Percentiles rank a stretch among this genome's conserved stretches.
These are phyloP conservation scores for Macrobrachium rosenbergii DNA, from an alignment of 1,140 invertebrate species.

Conservation along the genomic window DNA sequence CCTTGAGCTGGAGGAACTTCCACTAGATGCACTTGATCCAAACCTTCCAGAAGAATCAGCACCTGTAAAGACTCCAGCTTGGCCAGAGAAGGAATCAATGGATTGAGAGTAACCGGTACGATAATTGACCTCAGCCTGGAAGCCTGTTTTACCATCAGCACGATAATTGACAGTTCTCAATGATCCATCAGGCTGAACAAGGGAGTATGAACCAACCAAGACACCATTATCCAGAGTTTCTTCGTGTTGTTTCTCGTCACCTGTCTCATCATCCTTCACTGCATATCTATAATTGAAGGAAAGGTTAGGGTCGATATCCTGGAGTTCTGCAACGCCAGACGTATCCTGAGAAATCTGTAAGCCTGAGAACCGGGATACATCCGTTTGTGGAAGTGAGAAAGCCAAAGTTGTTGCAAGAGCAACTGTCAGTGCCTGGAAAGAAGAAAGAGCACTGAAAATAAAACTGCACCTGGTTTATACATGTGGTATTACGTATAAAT, in stretches of 20 bases:
- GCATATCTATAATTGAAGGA: slow-evolving; percentile 65
- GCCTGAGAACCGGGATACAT: no score
- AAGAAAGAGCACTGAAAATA: no score
- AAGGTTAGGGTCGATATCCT: slow-evolving; percentile 20
- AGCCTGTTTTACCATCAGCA: slow-evolving; percentile 76
- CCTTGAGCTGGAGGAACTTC: background rate
- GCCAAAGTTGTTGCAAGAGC: no score
- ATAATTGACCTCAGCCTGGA: slow-evolving; percentile 67
- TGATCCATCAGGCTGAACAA: slow-evolving; percentile 74
- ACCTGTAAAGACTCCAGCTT: background rate
- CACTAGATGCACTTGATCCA: background rate
- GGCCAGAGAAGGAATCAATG: background rate
- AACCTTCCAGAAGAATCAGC: background rate
- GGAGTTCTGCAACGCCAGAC: background rate
- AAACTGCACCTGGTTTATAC: no score
- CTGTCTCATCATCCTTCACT: slow-evolving; percentile 61
- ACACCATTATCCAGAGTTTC: slow-evolving; percentile 75
- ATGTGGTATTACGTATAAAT: no score
- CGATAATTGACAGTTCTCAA: slow-evolving; percentile 76
- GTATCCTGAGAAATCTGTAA: no score
- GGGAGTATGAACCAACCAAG: slow-evolving; percentile 76
- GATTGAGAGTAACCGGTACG: background rate
- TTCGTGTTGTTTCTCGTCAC: slow-evolving; percentile 76
- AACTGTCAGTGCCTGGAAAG: no score
- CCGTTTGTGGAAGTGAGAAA: no score